A percentile compares a stretch with the other conserved stretches of the same genome.
phyloP scores from a whole-genome alignment of 2,113 vertebrate genomes.

The Himantopus leucocephalus region DNA sequence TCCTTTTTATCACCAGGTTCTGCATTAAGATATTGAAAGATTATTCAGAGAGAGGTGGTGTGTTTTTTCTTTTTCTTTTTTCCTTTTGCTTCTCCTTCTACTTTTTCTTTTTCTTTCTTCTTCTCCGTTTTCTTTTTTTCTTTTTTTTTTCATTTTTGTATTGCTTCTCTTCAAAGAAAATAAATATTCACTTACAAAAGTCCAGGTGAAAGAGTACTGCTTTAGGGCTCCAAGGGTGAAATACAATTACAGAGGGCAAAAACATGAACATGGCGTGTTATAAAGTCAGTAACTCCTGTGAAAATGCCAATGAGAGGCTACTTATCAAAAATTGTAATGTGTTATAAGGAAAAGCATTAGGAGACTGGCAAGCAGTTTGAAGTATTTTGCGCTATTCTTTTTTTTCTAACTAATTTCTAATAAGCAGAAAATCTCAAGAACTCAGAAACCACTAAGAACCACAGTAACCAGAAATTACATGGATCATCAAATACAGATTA shows the following conservation, averaged over 20 bases:
- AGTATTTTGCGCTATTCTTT: not conserved
- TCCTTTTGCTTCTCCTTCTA: not conserved
- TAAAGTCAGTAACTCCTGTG: not conserved
- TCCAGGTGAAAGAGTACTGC: not conserved
- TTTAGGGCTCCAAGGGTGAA: not conserved
- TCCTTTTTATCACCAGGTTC: not conserved
- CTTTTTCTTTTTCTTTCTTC: not conserved
- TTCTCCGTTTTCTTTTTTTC: not conserved
- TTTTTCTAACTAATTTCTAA: not conserved
- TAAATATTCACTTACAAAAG: not conserved
- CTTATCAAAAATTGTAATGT: not conserved
- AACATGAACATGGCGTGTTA: not conserved
- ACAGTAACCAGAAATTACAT: not conserved
- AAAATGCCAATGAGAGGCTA: not conserved
- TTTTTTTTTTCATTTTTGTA: not conserved
- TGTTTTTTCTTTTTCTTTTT: too few species aligned
- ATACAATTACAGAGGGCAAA: not conserved
- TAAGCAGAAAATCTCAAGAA: not conserved
- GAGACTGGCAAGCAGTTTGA: not conserved
- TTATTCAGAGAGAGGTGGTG: not conserved
- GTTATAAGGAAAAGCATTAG: not conserved
- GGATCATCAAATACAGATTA: not conserved
- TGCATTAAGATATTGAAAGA: not conserved
- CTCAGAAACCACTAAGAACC: not conserved
- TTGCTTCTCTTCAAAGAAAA: not conserved